Evolutionary conservation across 2,888 invertebrate species (phyloP).

Genomic region (Eristalinus sepulchralis): DNA sequence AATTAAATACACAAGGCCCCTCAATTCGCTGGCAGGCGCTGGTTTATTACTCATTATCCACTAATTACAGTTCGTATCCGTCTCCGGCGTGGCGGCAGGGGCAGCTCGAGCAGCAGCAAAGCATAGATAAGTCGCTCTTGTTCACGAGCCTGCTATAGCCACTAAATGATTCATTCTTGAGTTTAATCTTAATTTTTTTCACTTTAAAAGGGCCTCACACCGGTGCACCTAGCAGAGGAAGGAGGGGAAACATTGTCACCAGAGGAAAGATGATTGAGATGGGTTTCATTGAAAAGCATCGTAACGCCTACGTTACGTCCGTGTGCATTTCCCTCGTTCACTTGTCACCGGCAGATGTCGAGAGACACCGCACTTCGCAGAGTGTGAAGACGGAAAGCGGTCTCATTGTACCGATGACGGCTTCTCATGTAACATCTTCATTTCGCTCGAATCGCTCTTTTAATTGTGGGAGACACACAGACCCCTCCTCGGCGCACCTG

Average conservation of each 20-base stretch:
- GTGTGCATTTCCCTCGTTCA: not conserved
- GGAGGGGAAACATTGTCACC: not conserved
- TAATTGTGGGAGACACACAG: conserved; percentile 24
- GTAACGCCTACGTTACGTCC: not conserved
- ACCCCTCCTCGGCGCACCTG: not conserved
- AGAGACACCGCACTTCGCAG: conserved; percentile 18
- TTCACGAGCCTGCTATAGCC: not conserved
- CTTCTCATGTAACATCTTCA: conserved; percentile 52
- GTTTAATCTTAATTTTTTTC: not conserved
- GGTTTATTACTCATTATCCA: conserved; percentile 22
- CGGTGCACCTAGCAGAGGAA: not conserved
- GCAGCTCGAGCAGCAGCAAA: not conserved
- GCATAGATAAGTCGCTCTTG: not conserved
- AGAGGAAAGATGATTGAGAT: not conserved
- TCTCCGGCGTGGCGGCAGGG: not conserved
- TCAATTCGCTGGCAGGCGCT: conserved; percentile 5
- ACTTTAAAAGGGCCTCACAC: not conserved
- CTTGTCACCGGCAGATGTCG: not conserved
- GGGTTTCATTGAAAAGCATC: not conserved
- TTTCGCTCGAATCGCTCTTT: conserved; percentile 10
- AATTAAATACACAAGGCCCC: not conserved
- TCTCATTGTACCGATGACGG: conserved; percentile 11
- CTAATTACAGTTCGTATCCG: not conserved
- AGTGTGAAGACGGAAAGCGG: not conserved
- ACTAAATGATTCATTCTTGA: not conserved